These are phyloP conservation scores for Proctacanthus coquilletti DNA, from an alignment of 1,140 invertebrate genomes.

Conservation along the genomic window DNA sequence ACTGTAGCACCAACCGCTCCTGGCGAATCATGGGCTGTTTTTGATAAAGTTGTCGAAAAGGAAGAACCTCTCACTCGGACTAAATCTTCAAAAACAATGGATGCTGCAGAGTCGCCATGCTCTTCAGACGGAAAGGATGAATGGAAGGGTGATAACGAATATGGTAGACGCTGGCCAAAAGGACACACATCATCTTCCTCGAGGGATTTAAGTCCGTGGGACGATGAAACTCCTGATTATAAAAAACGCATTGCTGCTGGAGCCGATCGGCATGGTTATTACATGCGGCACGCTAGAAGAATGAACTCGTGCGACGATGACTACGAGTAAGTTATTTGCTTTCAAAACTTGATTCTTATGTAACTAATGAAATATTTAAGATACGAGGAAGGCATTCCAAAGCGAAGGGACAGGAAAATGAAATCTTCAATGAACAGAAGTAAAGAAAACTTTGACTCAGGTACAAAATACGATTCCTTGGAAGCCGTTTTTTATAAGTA, in stretches of 20 bases:
- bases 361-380: constrained; percentile 8
- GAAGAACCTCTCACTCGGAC: constrained; percentile 21
- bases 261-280: constrained; percentile 22
- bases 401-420: constrained; percentile 22
- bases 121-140: constrained; percentile 58
- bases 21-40: constrained; percentile 26
- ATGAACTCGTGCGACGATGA: constrained; percentile 34
- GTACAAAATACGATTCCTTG: no score
- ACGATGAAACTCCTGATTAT: constrained; percentile 40
- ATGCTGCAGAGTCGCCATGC: constrained; percentile 50
- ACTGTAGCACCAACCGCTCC: constrained; percentile 4
- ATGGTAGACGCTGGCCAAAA: constrained; percentile 21
- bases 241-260: constrained; percentile 11
- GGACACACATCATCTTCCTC: constrained; percentile 49
- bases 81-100: constrained; percentile 9
- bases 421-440: constrained; percentile 23
- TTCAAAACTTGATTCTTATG: neutral
- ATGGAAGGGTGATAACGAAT: constrained; percentile 14
- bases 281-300: constrained; percentile 22
- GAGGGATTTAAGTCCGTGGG: constrained; percentile 52
- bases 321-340: constrained; percentile 30
- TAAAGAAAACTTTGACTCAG: constrained; percentile 25
- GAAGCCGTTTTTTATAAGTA: neutral
- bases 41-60: constrained; percentile 14
- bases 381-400: constrained; percentile 23